Evolutionary conservation across 1,140 invertebrate genomes (phyloP).

Genomic region (Pseudomyrmex cubaensis): DNA sequence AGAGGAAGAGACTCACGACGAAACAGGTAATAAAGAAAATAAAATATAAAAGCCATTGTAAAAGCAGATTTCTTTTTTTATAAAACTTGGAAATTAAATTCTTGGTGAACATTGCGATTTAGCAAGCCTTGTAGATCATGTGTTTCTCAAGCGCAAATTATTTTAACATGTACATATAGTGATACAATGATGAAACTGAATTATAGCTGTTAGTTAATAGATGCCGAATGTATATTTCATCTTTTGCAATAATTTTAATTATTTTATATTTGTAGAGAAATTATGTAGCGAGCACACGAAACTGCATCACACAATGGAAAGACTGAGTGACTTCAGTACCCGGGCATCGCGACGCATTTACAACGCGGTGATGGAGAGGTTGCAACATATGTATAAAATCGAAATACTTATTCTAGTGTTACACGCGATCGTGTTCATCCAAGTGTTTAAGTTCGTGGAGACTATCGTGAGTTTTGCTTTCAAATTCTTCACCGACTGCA

Average conservation of each 20-base stretch:
- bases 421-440: constrained; percentile 74
- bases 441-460: constrained; percentile 73
- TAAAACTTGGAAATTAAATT: no score
- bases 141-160: not conserved
- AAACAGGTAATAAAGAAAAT: constrained; percentile 65
- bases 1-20: constrained; percentile 70
- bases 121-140: not conserved
- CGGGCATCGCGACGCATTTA: constrained; percentile 77
- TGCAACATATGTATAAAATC: constrained; percentile 80
- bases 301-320: constrained; percentile 79
- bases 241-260: constrained; percentile 3
- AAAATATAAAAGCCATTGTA: no score
- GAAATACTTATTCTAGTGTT: constrained; percentile 79
- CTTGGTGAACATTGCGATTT: not conserved
- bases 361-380: constrained; percentile 75
- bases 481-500: constrained; percentile 70
- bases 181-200: not conserved
- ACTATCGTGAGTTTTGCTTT: constrained; percentile 69
- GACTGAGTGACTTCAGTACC: constrained; percentile 77
- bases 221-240: not conserved
- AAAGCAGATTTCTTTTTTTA: not conserved
- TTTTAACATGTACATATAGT: not conserved
- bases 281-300: constrained; percentile 78
- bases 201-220: constrained; percentile 15
- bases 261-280: constrained; percentile 64